Percentiles rank a stretch among this genome's conserved stretches.
These are phyloP conservation scores for Smittia aterrima DNA, from an alignment of 2,888 invertebrate species.

Conservation along the genomic window DNA sequence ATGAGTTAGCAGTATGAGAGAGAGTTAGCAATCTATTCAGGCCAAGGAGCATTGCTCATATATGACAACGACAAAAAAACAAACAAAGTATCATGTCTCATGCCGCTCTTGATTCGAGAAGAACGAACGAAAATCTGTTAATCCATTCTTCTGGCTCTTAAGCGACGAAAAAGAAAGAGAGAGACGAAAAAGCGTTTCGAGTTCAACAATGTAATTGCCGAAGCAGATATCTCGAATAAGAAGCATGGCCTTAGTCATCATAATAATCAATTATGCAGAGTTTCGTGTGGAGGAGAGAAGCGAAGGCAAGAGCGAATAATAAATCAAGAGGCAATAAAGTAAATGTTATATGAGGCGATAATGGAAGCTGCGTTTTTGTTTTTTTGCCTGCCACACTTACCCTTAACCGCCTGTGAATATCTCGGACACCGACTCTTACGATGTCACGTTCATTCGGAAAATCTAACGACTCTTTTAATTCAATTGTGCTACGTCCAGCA, in stretches of 20 bases:
- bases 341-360: neutral
- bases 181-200: no score
- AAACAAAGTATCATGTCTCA: neutral
- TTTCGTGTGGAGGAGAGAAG: neutral
- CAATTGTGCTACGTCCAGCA: slow-evolving; percentile 67
- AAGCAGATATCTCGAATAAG: no score
- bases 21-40: neutral
- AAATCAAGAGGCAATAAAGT: neutral
- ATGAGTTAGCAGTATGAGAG: neutral
- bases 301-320: neutral
- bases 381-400: slow-evolving; percentile 54
- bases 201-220: no score
- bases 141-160: no score
- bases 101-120: neutral
- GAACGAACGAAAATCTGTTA: neutral
- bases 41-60: neutral
- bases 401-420: slow-evolving; percentile 77
- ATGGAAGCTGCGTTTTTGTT: no score
- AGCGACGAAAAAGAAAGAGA: no score
- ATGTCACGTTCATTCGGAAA: slow-evolving; percentile 71
- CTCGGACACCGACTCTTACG: slow-evolving; percentile 74
- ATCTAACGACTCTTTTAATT: slow-evolving; percentile 68
- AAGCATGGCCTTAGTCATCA: neutral
- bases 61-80: neutral
- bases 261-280: slow-evolving; percentile 20